Conservation (phyloP, 2,888 invertebrate genomes). For the Rhagonycha fulva region DNA sequence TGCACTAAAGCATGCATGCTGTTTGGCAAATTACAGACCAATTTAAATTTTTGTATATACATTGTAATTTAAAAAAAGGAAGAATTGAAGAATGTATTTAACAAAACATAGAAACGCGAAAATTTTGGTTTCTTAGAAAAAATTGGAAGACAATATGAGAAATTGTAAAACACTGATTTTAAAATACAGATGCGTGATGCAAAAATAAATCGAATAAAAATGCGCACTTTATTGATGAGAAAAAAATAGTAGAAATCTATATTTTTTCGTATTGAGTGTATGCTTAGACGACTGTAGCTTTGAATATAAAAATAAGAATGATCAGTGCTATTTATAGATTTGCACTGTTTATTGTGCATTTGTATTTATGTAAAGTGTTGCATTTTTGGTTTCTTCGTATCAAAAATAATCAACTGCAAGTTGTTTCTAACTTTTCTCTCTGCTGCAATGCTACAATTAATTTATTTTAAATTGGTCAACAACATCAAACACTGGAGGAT, state of each 20-base stretch:
- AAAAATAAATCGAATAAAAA: conserved; percentile 10
- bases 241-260: conserved; percentile 23
- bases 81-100: conserved; percentile 10
- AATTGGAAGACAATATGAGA: conserved; percentile 29
- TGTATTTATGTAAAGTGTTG: conserved; percentile 3
- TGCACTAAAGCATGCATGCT: conserved; percentile 33
- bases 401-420: conserved; percentile 4
- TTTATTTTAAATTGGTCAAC: not conserved
- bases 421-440: not conserved
- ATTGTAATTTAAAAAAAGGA: conserved; percentile 14
- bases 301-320: conserved; percentile 9
- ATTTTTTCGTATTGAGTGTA: conserved; percentile 29
- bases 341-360: conserved; percentile 1
- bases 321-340: conserved; percentile 5
- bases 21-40: conserved; percentile 37
- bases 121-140: not conserved
- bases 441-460: not conserved
- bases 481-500: not conserved
- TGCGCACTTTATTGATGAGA: conserved; percentile 19
- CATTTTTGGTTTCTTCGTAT: not conserved
- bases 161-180: conserved; percentile 19
- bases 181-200: conserved; percentile 21
- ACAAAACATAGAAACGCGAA: not conserved
- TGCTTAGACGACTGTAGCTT: conserved; percentile 24
- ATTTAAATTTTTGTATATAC: conserved; percentile 30